Evolutionary conservation across 2,888 invertebrate species (phyloP).

Genomic region (Lissonota sp.): DNA sequence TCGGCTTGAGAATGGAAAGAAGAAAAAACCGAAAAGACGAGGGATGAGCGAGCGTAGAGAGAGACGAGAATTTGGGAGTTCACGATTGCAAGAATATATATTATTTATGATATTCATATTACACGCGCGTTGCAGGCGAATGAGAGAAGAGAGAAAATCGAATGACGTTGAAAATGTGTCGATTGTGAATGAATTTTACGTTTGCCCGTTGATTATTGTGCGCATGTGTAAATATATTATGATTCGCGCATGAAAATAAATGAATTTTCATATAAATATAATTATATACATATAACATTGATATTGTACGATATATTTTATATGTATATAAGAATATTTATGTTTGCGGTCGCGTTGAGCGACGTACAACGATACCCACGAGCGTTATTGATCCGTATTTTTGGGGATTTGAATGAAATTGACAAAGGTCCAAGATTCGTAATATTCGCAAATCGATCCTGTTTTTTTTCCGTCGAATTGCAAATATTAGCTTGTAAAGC

Average conservation of each 20-base stretch:
- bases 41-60: constrained; percentile 9
- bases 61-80: constrained; percentile 20
- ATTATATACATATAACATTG: constrained; percentile 31
- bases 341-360: constrained; percentile 69
- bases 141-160: constrained; percentile 2
- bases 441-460: constrained; percentile 12
- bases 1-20: constrained; percentile 28
- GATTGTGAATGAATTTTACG: constrained; percentile 26
- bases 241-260: constrained; percentile 43
- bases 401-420: constrained; percentile 30
- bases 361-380: constrained; percentile 34
- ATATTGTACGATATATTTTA: constrained; percentile 34
- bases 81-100: constrained; percentile 65
- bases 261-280: constrained; percentile 22
- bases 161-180: not conserved
- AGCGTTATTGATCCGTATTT: constrained; percentile 42
- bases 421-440: constrained; percentile 8
- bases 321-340: constrained; percentile 35
- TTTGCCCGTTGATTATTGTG: constrained; percentile 50
- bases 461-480: not conserved
- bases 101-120: constrained; percentile 70
- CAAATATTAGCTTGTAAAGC: constrained; percentile 1
- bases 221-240: constrained; percentile 43
- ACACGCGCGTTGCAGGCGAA: constrained; percentile 40
- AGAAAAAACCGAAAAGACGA: constrained; percentile 29